Base-by-base conservation (phyloP, 2,888 invertebrate genomes). In the Cosmopolites sordidus region DNA sequence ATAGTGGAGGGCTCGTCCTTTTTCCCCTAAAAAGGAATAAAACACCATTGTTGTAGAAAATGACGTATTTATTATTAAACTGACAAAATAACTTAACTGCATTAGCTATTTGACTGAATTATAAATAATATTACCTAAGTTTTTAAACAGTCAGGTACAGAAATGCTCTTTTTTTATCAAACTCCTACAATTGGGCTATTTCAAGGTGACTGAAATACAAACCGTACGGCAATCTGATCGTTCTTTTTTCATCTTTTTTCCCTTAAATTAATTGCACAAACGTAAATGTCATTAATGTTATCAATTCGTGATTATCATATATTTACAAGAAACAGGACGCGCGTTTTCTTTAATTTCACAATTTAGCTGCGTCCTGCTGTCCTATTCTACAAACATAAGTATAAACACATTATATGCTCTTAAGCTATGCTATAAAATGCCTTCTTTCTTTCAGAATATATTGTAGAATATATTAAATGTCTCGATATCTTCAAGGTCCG, bases 121-220 rank as follows among this genome's bases (percentile, higher is more conserved):
- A 43, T 29, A 53, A 43, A 48, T 48, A 16, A 33, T 33, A 53
- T 33, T 48, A 48, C 29, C 33, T 53, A 43, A 53, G 17, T 33
- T 45, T 52, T 43, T 5, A 33, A 33, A 27, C 9, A 43, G 43
- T 53, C 53, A 53, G 53, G 53, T 53, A 53, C 53, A 53, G 47
- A 48, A 17, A 40, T 33, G 33, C n/a, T 33, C 12, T 33, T 33
- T n/a, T n/a, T 22, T 5, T 22, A 22, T 22, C 22, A 22, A 22
- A 22, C 22, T 22, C 22, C 22, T 22, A 22, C 22, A 22, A 22
- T 22, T 22, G 22, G 22, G 22, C 22, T 22, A 22, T 22, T 22
- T 22, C 8, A 22, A 5, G 22, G 22, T 22, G 22, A 8, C 22
- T 22, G 22, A 22, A 22, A 22, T 5, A 22, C 22, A 22, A 22